Conservation (phyloP, 2,797 vertebrate species). For the Salarias fasciatus region DNA sequence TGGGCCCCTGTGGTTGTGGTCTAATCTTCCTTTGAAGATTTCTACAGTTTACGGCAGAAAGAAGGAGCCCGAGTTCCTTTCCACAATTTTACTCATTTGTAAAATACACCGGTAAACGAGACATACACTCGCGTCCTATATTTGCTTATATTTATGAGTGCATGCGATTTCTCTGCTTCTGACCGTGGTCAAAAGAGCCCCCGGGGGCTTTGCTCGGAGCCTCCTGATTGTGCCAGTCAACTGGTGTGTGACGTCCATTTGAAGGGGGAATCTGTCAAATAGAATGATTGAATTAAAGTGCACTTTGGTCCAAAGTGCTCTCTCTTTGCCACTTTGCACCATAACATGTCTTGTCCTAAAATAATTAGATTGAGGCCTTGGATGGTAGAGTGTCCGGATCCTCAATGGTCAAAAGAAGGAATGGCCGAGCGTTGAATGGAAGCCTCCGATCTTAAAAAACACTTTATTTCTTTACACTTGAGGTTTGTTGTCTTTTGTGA, state of each 20-base stretch:
- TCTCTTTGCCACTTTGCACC: slow-evolving; percentile 78
- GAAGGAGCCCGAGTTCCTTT: slow-evolving; percentile 22
- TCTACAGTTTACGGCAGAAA: slow-evolving; percentile 57
- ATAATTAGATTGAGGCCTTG: slow-evolving; percentile 83
- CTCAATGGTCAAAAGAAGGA: slow-evolving; percentile 79
- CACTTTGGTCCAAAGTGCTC: slow-evolving; percentile 80
- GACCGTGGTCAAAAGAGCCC: slow-evolving; percentile 34
- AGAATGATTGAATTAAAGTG: slow-evolving; percentile 84
- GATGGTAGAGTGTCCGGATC: slow-evolving; percentile 76
- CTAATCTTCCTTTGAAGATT: slow-evolving; percentile 78
- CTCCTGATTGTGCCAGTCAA: slow-evolving; percentile 66
- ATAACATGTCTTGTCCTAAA: slow-evolving; percentile 84
- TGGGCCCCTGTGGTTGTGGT: slow-evolving; percentile 67
- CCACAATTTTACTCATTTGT: slow-evolving; percentile 18
- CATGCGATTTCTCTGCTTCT: slow-evolving; percentile 46
- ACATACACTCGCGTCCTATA: slow-evolving; percentile 34
- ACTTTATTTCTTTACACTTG: slow-evolving; percentile 88
- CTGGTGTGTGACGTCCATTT: slow-evolving; percentile 77
- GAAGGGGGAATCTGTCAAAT: slow-evolving; percentile 76
- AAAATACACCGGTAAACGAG: slow-evolving; percentile 44
- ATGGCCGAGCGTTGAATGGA: slow-evolving; percentile 80
- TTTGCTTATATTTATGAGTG: slow-evolving; percentile 41
- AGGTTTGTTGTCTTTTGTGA: slow-evolving; percentile 89
- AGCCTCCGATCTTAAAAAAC: slow-evolving; percentile 82
- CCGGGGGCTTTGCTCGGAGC: slow-evolving; percentile 46